These are phyloP conservation scores for Morelia viridis DNA, from an alignment of 2,797 vertebrate species.

Conservation along the genomic window DNA sequence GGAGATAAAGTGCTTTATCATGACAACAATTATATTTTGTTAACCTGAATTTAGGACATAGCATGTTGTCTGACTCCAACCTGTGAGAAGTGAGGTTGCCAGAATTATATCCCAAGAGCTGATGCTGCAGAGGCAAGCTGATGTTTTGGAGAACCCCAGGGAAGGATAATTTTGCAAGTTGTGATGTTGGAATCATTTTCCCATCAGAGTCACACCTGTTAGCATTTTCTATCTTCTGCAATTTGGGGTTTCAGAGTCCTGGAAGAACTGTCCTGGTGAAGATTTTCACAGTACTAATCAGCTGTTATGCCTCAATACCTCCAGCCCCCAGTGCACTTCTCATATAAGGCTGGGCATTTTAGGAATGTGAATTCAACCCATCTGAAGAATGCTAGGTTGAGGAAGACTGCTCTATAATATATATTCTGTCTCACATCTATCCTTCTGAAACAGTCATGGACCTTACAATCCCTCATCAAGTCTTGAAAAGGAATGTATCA, in stretches of 20 bases:
- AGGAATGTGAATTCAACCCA: not conserved
- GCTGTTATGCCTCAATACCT: not conserved
- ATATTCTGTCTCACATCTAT: conserved; percentile 23
- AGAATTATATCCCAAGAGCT: too few species aligned
- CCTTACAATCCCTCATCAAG: conserved; percentile 32
- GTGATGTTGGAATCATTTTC: not conserved
- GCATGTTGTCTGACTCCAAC: too few species aligned
- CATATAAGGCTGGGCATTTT: not conserved
- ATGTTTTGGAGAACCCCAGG: not conserved
- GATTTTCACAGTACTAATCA: not conserved
- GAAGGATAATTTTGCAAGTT: not conserved
- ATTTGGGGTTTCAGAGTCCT: not conserved
- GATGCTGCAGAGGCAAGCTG: not conserved
- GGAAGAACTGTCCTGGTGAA: not conserved
- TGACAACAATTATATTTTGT: not conserved
- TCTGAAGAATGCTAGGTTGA: not conserved
- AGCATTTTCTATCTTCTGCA: not conserved
- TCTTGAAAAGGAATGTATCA: conserved; percentile 47
- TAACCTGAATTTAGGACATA: not conserved
- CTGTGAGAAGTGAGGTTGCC: too few species aligned
- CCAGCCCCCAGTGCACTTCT: not conserved
- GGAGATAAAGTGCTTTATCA: not conserved
- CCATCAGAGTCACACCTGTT: not conserved
- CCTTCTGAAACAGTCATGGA: conserved; percentile 38
- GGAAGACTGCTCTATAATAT: not conserved